Percentiles rank a stretch among this genome's conserved stretches.
These are phyloP conservation scores for Panagrolaimus sp. DNA, from an alignment of 1,140 invertebrate genomes.

Conservation along the genomic window DNA sequence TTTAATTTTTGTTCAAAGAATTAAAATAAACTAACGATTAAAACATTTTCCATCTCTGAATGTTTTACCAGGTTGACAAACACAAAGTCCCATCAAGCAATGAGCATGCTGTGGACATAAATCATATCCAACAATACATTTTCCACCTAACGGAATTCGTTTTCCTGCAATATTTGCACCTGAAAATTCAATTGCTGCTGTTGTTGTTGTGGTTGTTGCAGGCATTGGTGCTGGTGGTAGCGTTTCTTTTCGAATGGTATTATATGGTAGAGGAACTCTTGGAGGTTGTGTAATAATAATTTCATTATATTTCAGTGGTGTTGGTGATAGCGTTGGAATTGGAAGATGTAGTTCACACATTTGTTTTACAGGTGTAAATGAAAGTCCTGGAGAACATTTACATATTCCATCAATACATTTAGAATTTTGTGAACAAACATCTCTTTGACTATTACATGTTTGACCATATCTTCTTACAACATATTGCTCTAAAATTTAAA, in stretches of 20 bases:
- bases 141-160: not conserved
- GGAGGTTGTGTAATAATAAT: not conserved
- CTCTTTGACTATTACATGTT: not conserved
- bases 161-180: not conserved
- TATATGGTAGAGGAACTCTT: not conserved
- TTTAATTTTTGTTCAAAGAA: not conserved
- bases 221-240: not conserved
- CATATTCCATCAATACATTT: conserved; percentile 34
- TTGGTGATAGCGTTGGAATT: not conserved
- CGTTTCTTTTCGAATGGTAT: too few relatives aligned
- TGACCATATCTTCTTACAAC: not conserved
- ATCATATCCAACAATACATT: not conserved
- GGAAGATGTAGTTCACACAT: too few relatives aligned
- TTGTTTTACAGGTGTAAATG: too few relatives aligned
- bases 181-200: not conserved
- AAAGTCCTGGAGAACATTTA: conserved; percentile 10
- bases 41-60: not conserved
- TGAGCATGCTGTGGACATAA: conserved; percentile 12
- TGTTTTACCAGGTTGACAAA: not conserved
- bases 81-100: conserved; percentile 8
- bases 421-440: conserved; percentile 22
- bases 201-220: not conserved
- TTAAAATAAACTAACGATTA: not conserved
- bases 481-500: conserved; percentile 14
- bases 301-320: not conserved